Percentiles rank a stretch among this genome's conserved stretches.
These are phyloP conservation scores for Colaptes auratus DNA, from an alignment of 2,113 vertebrate genomes.

Conservation along the genomic window DNA sequence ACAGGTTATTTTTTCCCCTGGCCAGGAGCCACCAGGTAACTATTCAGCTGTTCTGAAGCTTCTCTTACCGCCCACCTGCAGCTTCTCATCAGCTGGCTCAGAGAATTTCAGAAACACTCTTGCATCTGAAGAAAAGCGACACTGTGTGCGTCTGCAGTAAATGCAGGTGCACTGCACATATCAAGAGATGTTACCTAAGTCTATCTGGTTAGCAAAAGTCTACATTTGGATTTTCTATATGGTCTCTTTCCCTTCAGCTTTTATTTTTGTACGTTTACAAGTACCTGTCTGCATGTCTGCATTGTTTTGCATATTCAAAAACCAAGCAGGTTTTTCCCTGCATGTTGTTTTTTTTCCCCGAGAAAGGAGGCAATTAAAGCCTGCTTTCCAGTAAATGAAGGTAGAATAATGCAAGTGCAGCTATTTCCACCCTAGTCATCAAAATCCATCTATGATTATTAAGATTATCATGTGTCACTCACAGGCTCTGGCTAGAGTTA, in stretches of 20 bases:
- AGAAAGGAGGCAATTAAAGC: neutral
- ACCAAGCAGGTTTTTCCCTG: neutral
- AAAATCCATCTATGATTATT: neutral
- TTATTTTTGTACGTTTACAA: neutral
- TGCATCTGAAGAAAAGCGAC: neutral
- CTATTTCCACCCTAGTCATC: neutral
- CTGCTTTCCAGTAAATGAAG: neutral
- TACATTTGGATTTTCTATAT: neutral
- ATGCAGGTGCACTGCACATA: neutral
- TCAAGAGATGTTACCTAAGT: neutral
- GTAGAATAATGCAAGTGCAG: neutral
- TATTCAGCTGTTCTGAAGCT: neutral
- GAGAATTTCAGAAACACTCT: neutral
- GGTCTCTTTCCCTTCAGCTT: neutral
- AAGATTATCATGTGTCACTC: neutral
- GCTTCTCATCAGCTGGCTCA: neutral
- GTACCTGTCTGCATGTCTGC: neutral
- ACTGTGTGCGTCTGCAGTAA: neutral
- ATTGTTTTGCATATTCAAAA: neutral
- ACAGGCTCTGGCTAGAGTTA: neutral
- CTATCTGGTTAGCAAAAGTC: neutral
- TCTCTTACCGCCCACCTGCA: neutral
- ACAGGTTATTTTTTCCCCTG: neutral
- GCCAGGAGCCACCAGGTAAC: neutral
- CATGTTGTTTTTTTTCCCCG: neutral